Evolutionary conservation across 2,888 invertebrate species (phyloP).

Genomic region (Punctoribates punctum): DNA sequence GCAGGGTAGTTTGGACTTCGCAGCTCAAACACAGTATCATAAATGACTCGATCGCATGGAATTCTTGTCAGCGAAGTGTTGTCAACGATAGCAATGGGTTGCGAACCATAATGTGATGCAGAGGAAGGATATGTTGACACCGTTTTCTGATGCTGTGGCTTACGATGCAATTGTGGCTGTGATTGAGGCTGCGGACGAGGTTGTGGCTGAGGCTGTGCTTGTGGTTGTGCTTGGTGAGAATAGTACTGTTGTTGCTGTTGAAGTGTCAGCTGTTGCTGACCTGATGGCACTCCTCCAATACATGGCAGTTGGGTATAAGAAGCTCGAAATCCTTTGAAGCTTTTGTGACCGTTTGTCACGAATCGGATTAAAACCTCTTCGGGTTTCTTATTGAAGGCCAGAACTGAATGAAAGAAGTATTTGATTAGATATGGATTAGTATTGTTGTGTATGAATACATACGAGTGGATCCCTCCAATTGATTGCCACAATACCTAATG

Average conservation of each 20-base stretch:
- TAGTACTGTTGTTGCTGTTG: constrained; percentile 7
- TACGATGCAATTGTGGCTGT: background rate
- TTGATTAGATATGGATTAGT: background rate
- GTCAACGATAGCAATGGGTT: constrained; percentile 14
- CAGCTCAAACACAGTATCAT: constrained; percentile 45
- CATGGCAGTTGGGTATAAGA: constrained; percentile 49
- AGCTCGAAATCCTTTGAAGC: constrained; percentile 48
- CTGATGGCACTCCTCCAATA: constrained; percentile 39
- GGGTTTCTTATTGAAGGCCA: constrained; percentile 37
- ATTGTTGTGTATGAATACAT: constrained; percentile 37
- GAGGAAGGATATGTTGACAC: no score
- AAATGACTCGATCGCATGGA: constrained; percentile 42
- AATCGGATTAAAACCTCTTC: constrained; percentile 45
- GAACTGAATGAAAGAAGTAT: constrained; percentile 20
- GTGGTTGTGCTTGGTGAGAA: background rate
- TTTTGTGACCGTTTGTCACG: constrained; percentile 46
- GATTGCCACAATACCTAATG: constrained; percentile 49
- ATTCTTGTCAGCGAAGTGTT: background rate
- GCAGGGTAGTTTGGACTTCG: constrained; percentile 48
- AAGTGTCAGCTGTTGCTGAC: constrained; percentile 32
- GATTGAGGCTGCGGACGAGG: no score
- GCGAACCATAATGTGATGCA: constrained; percentile 10
- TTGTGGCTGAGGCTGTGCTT: background rate
- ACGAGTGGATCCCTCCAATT: constrained; percentile 49
- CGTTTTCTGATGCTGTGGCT: background rate